A percentile compares a stretch with the other conserved stretches of the same genome.
Conservation (phyloP, 1,140 invertebrate species). For the Cydia strobilella region DNA sequence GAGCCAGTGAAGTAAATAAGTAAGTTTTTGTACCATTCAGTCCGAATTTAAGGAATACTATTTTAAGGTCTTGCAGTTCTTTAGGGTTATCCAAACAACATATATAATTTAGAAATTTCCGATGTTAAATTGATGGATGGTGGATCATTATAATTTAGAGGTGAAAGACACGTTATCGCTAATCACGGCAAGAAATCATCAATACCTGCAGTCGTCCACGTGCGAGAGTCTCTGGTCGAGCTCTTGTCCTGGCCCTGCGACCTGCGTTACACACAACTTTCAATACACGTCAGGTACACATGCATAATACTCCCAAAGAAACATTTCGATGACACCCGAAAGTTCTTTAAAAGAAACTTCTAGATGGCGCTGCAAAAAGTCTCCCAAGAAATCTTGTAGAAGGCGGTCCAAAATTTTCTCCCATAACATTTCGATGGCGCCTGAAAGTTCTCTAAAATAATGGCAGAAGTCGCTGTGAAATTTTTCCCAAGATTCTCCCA, state of each 20-base stretch:
- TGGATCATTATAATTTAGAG: not conserved
- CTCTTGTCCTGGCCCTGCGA: slow-evolving; percentile 74
- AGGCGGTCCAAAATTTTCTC: not conserved
- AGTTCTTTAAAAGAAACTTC: slow-evolving; percentile 18
- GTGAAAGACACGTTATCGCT: not conserved
- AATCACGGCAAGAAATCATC: not conserved
- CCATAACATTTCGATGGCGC: no score
- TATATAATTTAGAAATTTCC: no score
- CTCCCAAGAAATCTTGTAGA: not conserved
- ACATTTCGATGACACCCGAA: not conserved
- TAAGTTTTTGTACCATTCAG: no score
- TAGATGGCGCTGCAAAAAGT: not conserved
- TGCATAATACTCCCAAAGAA: slow-evolving; percentile 40
- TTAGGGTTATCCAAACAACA: no score
- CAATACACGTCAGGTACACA: slow-evolving; percentile 54
- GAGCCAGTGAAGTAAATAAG: no score
- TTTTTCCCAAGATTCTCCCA: not conserved
- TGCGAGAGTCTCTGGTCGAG: slow-evolving; percentile 61
- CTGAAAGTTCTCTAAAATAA: not conserved
- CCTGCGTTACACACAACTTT: slow-evolving; percentile 55
- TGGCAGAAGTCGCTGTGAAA: not conserved
- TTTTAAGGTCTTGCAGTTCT: no score
- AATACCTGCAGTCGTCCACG: slow-evolving; percentile 70
- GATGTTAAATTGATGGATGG: no score
- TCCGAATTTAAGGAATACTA: no score